Evolutionary conservation across 2,888 invertebrate species (phyloP).

Genomic region (Brachycybe producta): DNA sequence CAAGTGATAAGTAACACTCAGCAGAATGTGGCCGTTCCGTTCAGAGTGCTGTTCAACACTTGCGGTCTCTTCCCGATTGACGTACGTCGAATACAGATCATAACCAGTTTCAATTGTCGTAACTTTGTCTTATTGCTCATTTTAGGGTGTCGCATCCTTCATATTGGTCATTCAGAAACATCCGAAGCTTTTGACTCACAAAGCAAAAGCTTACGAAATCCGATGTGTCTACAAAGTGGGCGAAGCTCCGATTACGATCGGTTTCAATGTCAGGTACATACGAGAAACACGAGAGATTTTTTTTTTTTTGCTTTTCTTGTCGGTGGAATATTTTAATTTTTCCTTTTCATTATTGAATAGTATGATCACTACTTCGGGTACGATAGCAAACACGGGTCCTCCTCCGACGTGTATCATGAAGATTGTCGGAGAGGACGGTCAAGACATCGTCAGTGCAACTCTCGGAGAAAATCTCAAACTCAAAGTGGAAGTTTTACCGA

Average conservation of each 20-base stretch:
- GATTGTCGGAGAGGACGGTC: constrained; percentile 72
- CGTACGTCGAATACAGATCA: constrained; percentile 40
- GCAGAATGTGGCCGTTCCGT: constrained; percentile 54
- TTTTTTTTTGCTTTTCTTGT: background rate
- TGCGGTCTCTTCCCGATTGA: constrained; percentile 84
- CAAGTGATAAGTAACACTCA: constrained; percentile 63
- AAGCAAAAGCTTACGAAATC: constrained; percentile 90
- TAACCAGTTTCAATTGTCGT: background rate
- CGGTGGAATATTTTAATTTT: background rate
- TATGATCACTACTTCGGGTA: constrained; percentile 87
- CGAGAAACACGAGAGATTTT: constrained; percentile 10
- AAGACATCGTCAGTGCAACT: constrained; percentile 79
- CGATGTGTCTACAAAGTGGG: constrained; percentile 90
- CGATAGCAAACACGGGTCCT: constrained; percentile 87
- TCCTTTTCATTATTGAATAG: constrained; percentile 36
- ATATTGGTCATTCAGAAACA: constrained; percentile 91
- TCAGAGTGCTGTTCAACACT: constrained; percentile 78
- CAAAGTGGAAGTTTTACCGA: constrained; percentile 69
- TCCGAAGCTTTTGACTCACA: constrained; percentile 84
- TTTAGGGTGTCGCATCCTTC: constrained; percentile 76
- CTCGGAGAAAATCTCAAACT: constrained; percentile 79
- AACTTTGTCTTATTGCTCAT: constrained; percentile 22
- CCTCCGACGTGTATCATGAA: constrained; percentile 86
- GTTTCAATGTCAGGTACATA: constrained; percentile 59
- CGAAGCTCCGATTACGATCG: constrained; percentile 79